A percentile compares a stretch with the other conserved stretches of the same genome.
phyloP scores from a whole-genome alignment of 2,797 vertebrate genomes.

The Novumbra hubbsi region DNA sequence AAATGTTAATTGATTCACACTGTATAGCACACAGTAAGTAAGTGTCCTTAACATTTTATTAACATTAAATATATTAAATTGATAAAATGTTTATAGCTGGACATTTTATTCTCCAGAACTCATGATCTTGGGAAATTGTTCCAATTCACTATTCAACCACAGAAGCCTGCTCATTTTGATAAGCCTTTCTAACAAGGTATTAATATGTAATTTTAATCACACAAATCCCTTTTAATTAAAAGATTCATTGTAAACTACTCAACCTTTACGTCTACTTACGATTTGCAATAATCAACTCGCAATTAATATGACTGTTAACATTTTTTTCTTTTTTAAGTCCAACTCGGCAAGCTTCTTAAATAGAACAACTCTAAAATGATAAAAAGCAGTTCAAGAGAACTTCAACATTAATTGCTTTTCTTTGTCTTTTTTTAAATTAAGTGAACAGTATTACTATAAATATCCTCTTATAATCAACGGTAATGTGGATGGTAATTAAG shows the following conservation, averaged over 20 bases:
- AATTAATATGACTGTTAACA: conserved; percentile 53
- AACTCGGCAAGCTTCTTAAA: conserved; percentile 53
- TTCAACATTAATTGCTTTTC: conserved; percentile 74
- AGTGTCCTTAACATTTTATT: background rate
- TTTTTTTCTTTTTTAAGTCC: conserved; percentile 57
- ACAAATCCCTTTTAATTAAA: conserved; percentile 82
- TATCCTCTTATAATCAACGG: conserved; percentile 72
- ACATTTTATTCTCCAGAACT: conserved; percentile 10
- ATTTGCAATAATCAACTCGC: conserved; percentile 73
- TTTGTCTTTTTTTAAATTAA: conserved; percentile 73
- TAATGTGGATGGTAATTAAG: conserved; percentile 70
- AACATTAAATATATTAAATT: background rate
- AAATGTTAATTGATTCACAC: background rate
- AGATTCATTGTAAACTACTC: conserved; percentile 77
- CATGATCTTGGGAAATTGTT: conserved; percentile 11
- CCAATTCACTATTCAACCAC: conserved; percentile 27
- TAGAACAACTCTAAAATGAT: conserved; percentile 65
- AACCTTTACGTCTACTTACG: conserved; percentile 73
- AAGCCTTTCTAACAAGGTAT: conserved; percentile 72
- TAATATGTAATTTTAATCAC: conserved; percentile 76
- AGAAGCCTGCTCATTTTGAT: conserved; percentile 51
- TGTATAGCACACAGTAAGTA: background rate
- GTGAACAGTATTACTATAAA: conserved; percentile 65
- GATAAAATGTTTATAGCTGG: background rate
- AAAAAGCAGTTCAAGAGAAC: conserved; percentile 71